A percentile compares a stretch with the other conserved stretches of the same genome.
phyloP scores from a whole-genome alignment of 2,797 vertebrate species.

The Allobates femoralis region DNA sequence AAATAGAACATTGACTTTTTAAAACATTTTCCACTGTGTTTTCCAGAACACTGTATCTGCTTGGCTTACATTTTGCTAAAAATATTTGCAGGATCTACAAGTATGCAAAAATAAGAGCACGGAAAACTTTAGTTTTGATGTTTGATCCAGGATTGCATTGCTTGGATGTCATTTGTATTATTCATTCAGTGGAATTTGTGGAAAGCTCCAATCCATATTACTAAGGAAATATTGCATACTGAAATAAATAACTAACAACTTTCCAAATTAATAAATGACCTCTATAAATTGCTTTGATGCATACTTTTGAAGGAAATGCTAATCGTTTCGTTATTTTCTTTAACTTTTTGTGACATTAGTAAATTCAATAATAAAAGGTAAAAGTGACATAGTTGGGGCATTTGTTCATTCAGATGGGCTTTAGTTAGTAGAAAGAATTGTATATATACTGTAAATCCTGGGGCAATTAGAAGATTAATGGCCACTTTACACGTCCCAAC shows the following conservation, averaged over 20 bases:
- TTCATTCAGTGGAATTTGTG: conserved; percentile 9
- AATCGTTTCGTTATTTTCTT: too few relatives aligned
- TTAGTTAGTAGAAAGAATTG: too few relatives aligned
- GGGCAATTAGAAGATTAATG: too few relatives aligned
- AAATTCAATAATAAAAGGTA: too few relatives aligned
- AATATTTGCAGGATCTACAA: conserved; percentile 23
- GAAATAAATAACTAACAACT: background rate
- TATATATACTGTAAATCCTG: too few relatives aligned
- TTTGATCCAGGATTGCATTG: conserved; percentile 14
- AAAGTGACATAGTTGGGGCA: too few relatives aligned
- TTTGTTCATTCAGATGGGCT: too few relatives aligned
- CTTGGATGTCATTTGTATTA: conserved; percentile 11
- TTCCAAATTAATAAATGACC: too few relatives aligned
- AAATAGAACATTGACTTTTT: background rate
- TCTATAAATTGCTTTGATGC: too few relatives aligned
- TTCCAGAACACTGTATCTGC: conserved; percentile 11
- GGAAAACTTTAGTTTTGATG: conserved; percentile 3
- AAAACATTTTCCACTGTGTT: background rate
- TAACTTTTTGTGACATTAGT: too few relatives aligned
- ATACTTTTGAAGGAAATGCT: too few relatives aligned
- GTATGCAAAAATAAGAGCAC: background rate
- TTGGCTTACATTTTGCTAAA: conserved; percentile 6
- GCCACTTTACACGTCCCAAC: too few relatives aligned
- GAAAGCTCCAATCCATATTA: background rate
- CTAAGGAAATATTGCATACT: background rate